Base-by-base conservation (phyloP, 2,113 vertebrate genomes). In the Maccullochella peelii region DNA sequence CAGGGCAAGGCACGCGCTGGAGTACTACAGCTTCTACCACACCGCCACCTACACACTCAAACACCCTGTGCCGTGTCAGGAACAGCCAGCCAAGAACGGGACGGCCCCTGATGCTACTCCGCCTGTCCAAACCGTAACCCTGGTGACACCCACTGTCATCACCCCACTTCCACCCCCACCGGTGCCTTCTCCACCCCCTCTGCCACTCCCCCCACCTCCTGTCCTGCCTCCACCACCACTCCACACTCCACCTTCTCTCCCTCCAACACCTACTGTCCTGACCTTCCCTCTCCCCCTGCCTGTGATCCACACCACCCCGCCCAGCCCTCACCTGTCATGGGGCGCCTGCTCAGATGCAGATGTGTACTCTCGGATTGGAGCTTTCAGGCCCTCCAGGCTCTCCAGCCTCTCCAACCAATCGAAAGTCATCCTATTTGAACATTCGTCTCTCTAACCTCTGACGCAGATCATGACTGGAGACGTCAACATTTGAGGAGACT, bases 361-460 rank as follows among this genome's bases (percentile, higher is more conserved):
- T 4, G 86, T 95, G 68, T 95, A 95, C 83, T 94, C 95, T 36
- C 91, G 92, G 30, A 94, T 95, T 2, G 94, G 94, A 42, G 72
- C 86, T 9, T 91, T 94, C 82, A 86, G 85, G 77, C 85, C 88
- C 14, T 92, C 90, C n/a, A 90, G 94, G 66, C 89, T 92, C 62
- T 94, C 94, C 44, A 92, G 90, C 55, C 77, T 90, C 30, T 94
- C 93, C 67, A 94, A 77, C 75, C 93, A 92, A 8, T 94, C 94
- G 0, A 94, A 93, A 47, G 95, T 96, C 68, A 95, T 96, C 66
- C 91, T 96, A 77, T 96, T 96, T 86, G 95, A 96, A 77, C 95
- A 96, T 77, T 96, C 95, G 0, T 91, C 95, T 20, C 85, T 96
- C 49, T 96, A 92, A 95, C 25, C 20, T 50, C 18, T 40, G 12